Conservation (phyloP, 2,888 invertebrate genomes). For the Zhengitettix transpicula region DNA sequence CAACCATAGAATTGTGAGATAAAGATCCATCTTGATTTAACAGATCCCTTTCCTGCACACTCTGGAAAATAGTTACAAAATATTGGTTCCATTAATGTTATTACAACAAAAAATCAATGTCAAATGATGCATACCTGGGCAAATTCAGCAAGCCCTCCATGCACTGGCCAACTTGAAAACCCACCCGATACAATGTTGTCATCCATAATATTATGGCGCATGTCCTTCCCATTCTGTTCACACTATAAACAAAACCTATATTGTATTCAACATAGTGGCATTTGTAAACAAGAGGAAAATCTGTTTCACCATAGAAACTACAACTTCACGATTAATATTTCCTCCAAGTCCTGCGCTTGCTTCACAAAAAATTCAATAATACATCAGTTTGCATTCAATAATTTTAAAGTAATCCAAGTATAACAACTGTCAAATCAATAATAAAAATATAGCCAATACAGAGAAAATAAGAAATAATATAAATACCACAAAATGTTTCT, state of each 20-base stretch:
- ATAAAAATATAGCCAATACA: too few species aligned
- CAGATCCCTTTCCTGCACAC: constrained; percentile 8
- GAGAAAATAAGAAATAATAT: too few species aligned
- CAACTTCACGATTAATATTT: too few species aligned
- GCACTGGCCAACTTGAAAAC: constrained; percentile 6
- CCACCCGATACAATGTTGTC: constrained; percentile 3
- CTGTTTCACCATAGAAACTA: too few species aligned
- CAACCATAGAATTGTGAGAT: constrained; percentile 40
- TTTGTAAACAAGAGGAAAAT: too few species aligned
- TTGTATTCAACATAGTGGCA: not conserved
- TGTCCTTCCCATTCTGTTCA: constrained; percentile 7
- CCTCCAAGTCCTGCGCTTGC: too few species aligned
- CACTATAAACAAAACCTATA: not conserved
- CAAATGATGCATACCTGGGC: constrained; percentile 4
- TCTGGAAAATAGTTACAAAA: constrained; percentile 4
- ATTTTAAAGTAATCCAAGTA: too few species aligned
- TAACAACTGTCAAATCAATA: too few species aligned
- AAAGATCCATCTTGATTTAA: constrained; percentile 5
- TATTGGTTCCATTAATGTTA: not conserved
- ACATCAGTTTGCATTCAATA: too few species aligned
- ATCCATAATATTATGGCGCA: constrained; percentile 8
- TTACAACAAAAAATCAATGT: too few species aligned
- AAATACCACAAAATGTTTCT: too few species aligned
- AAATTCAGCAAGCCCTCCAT: constrained; percentile 6
- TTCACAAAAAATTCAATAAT: too few species aligned